Conservation (phyloP, 2,888 invertebrate species). For the Lasius platythorax region DNA sequence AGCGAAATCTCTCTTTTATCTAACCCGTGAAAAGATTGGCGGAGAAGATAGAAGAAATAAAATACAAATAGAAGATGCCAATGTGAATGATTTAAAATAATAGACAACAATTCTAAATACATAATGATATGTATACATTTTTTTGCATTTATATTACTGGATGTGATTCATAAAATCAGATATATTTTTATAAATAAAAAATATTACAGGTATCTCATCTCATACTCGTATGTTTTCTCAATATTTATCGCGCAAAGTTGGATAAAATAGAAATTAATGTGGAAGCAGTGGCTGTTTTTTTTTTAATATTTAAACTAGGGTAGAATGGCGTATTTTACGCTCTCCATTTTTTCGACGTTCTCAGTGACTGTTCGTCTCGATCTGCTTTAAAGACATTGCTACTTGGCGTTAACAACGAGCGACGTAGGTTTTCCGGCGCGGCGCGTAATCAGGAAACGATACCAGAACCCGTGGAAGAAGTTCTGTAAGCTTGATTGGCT, state of each 20-base stretch:
- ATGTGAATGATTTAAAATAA: conserved; percentile 3
- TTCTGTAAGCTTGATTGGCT: conserved; percentile 68
- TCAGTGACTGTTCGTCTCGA: background rate
- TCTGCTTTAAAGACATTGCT: background rate
- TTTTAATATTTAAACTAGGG: background rate
- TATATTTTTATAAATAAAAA: background rate
- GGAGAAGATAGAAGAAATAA: background rate
- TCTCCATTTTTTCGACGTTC: background rate
- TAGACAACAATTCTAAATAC: background rate
- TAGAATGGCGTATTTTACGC: background rate
- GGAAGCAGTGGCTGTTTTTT: background rate
- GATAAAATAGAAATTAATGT: background rate
- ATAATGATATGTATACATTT: background rate
- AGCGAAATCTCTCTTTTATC: conserved; percentile 17
- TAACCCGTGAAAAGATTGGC: conserved; percentile 25
- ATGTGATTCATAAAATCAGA: background rate
- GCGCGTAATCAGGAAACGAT: conserved; percentile 30
- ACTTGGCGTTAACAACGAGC: conserved; percentile 3
- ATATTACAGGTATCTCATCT: background rate
- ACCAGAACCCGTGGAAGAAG: conserved; percentile 30
- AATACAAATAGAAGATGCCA: conserved; percentile 12
- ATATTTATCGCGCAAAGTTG: background rate
- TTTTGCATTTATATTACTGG: background rate
- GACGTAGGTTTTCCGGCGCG: background rate
- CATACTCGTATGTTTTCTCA: background rate